These are phyloP conservation scores for Drosophila colorata DNA, from an alignment of 2,888 invertebrate genomes.

Conservation along the genomic window DNA sequence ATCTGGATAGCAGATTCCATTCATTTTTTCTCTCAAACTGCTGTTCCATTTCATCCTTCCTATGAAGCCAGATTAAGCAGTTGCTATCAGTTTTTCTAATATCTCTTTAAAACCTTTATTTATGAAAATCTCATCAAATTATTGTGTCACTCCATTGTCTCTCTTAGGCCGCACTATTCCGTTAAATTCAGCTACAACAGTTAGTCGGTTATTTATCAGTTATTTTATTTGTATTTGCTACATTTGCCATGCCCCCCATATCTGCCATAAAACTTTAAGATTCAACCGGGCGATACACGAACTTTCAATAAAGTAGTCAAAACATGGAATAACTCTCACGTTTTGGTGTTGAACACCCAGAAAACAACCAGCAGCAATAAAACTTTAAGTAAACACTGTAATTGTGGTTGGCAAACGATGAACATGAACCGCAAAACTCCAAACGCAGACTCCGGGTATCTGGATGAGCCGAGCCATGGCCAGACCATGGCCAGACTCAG, in stretches of 20 bases:
- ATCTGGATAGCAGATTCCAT: neutral
- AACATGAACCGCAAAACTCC: conserved; percentile 52
- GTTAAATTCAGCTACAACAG: too few relatives aligned
- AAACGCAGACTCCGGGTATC: conserved; percentile 23
- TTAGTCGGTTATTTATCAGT: neutral
- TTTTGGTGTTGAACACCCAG: conserved; percentile 15
- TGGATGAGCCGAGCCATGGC: conserved; percentile 12
- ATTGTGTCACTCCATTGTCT: neutral
- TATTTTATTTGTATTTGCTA: neutral
- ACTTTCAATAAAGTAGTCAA: conserved; percentile 19
- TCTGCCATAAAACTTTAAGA: conserved; percentile 10
- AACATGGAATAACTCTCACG: conserved; percentile 20
- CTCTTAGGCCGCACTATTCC: neutral
- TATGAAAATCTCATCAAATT: too few relatives aligned
- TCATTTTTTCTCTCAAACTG: neutral
- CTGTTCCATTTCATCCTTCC: conserved; percentile 1
- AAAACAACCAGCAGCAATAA: conserved; percentile 29
- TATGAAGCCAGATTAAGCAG: too few relatives aligned
- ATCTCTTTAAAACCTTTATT: too few relatives aligned
- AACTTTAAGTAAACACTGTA: conserved; percentile 59
- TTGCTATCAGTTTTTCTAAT: too few relatives aligned
- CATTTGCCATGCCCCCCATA: neutral
- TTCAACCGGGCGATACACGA: neutral
- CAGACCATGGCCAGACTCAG: conserved; percentile 6
- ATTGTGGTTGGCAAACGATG: conserved; percentile 55